These are phyloP conservation scores for Torymus tubicola DNA, from an alignment of 2,888 invertebrate genomes.

Conservation along the genomic window DNA sequence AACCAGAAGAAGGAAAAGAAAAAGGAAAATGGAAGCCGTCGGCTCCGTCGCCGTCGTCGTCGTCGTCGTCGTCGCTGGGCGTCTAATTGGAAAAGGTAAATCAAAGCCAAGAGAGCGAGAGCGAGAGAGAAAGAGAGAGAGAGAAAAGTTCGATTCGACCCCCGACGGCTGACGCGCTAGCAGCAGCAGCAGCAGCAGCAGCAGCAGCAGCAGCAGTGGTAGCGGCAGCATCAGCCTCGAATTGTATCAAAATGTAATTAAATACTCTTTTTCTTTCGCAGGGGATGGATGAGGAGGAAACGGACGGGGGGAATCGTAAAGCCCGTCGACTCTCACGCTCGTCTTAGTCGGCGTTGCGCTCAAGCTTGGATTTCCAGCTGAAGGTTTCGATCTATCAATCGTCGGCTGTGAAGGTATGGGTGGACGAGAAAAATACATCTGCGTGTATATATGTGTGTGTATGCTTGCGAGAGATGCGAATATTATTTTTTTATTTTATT, in stretches of 20 bases:
- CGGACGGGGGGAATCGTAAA: no score
- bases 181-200: neutral
- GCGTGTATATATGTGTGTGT: no score
- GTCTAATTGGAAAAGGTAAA: conserved; percentile 53
- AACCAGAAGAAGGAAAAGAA: neutral
- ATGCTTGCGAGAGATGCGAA: no score
- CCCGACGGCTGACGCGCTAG: neutral
- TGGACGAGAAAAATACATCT: no score
- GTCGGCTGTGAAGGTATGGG: no score
- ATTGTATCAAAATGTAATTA: conserved; percentile 48
- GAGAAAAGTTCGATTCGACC: conserved; percentile 36
- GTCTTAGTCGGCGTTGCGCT: no score
- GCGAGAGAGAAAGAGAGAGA: no score
- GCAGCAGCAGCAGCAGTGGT: neutral
- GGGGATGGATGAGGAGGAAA: neutral
- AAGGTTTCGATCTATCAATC: no score
- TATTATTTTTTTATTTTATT: no score
- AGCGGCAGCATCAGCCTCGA: neutral
- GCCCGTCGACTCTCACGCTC: no score
- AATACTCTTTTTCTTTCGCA: conserved; percentile 17
- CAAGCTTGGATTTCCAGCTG: no score
- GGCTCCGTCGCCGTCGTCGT: neutral
- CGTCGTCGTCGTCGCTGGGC: neutral
- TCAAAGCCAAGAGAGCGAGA: conserved; percentile 15
- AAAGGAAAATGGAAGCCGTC: neutral